A percentile compares a stretch with the other conserved stretches of the same genome.
These are phyloP conservation scores for Diplolepis rosae DNA, from an alignment of 2,888 invertebrate genomes.

Conservation along the genomic window DNA sequence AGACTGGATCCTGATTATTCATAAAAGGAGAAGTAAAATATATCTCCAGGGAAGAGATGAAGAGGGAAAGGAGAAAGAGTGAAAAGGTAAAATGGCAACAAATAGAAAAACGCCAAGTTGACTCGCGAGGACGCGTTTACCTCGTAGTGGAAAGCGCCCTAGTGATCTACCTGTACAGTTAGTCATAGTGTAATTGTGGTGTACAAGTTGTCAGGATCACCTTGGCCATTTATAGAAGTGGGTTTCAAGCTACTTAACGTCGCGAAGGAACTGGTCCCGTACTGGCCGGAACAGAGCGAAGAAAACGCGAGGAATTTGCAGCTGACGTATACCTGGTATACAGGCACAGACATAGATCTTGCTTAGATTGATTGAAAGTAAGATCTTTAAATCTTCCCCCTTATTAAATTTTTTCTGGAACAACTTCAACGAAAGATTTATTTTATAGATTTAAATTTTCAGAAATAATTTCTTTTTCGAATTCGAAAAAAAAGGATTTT, in stretches of 20 bases:
- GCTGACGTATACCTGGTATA: not conserved
- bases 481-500: not conserved
- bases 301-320: constrained; percentile 36
- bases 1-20: not conserved
- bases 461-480: not conserved
- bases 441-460: not conserved
- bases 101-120: not conserved
- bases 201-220: constrained; percentile 39
- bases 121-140: constrained; percentile 11
- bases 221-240: constrained; percentile 41
- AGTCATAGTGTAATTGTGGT: constrained; percentile 32
- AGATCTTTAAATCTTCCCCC: constrained; percentile 29
- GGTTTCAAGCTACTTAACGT: constrained; percentile 18
- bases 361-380: constrained; percentile 24
- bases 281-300: constrained; percentile 29
- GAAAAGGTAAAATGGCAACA: not conserved
- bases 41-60: not conserved
- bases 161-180: constrained; percentile 50
- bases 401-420: constrained; percentile 18
- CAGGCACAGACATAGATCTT: not conserved
- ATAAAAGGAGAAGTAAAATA: not conserved
- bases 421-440: constrained; percentile 8
- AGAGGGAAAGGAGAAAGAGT: not conserved
- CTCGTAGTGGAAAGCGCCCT: constrained; percentile 48
- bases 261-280: constrained; percentile 34